A percentile compares a stretch with the other conserved stretches of the same genome.
These are phyloP conservation scores for Melanerpes formicivorus DNA, from an alignment of 2,113 vertebrate species.

Conservation along the genomic window DNA sequence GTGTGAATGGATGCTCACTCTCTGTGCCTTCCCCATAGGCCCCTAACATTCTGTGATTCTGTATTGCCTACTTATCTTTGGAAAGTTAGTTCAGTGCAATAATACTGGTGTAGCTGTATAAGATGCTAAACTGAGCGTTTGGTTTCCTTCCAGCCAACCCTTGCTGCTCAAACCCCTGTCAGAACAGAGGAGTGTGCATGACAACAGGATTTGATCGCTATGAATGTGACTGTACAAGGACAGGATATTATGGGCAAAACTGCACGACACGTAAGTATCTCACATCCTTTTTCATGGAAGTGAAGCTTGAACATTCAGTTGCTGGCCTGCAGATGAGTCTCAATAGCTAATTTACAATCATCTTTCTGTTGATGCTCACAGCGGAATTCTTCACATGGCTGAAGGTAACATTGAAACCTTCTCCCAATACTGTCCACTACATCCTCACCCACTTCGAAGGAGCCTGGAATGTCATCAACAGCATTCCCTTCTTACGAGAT, in stretches of 20 bases:
- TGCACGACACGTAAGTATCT: slow-evolving; percentile 86
- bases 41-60: too few species aligned
- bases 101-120: fast-evolving
- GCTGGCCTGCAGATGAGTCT: background rate
- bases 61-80: fast-evolving
- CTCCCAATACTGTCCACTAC: slow-evolving; percentile 90
- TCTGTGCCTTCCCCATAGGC: background rate
- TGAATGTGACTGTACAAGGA: slow-evolving; percentile 93
- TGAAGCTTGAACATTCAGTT: fast-evolving
- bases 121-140: background rate
- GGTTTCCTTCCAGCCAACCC: slow-evolving; percentile 80
- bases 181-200: slow-evolving; percentile 91
- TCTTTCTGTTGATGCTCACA: slow-evolving; percentile 45
- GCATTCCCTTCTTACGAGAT: slow-evolving; percentile 85
- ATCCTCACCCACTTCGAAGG: slow-evolving; percentile 93
- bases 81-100: background rate
- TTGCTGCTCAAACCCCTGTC: slow-evolving; percentile 93
- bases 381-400: slow-evolving; percentile 91
- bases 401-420: slow-evolving; percentile 84
- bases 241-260: slow-evolving; percentile 89
- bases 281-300: too few species aligned
- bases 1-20: fast-evolving
- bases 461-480: slow-evolving; percentile 95
- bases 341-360: background rate
- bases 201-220: slow-evolving; percentile 78